phyloP scores from a whole-genome alignment of 2,797 vertebrate species.

The Hephaestus fuliginosus region DNA sequence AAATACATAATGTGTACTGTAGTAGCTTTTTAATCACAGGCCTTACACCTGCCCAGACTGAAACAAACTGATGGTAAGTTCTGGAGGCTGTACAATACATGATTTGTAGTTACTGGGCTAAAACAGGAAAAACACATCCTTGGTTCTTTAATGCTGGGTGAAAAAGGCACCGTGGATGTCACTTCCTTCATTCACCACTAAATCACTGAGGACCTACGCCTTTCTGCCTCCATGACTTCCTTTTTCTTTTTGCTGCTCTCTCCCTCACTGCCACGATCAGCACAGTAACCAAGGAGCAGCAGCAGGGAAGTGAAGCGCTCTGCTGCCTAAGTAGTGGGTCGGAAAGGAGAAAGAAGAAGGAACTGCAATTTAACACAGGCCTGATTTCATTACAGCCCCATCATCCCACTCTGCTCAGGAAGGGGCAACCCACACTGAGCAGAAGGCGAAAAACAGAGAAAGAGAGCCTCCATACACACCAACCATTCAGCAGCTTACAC shows the following conservation, averaged over 20 bases:
- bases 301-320: not conserved
- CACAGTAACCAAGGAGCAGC: not conserved
- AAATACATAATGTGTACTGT: too few relatives aligned
- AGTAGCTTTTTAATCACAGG: too few relatives aligned
- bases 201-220: not conserved
- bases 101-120: not conserved
- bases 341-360: conserved; percentile 1
- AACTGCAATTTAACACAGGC: conserved; percentile 14
- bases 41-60: too few relatives aligned
- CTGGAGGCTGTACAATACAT: not conserved
- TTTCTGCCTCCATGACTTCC: not conserved
- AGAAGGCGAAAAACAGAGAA: not conserved
- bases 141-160: not conserved
- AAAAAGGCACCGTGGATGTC: not conserved
- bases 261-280: not conserved
- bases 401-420: not conserved
- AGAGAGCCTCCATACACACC: not conserved
- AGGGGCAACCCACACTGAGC: not conserved
- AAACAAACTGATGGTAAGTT: not conserved
- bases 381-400: conserved; percentile 17
- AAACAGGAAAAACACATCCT: not conserved
- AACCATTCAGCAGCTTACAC: not conserved
- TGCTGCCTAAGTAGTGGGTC: conserved; percentile 23
- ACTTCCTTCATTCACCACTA: not conserved
- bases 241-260: not conserved